Conservation (phyloP, 2,888 invertebrate genomes). For the Acronicta psi region DNA sequence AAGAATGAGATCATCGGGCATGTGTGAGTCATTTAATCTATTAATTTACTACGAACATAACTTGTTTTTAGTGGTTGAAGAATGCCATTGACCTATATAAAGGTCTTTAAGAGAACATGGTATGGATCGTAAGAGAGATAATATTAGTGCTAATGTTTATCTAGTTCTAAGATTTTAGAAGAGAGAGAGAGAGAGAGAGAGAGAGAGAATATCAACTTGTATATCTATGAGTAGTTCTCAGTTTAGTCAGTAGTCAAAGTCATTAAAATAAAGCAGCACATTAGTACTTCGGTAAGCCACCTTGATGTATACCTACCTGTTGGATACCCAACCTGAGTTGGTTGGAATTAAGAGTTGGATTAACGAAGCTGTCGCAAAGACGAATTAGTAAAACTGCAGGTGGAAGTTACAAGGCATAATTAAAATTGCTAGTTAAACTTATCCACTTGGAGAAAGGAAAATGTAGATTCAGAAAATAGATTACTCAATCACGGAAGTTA, state of each 20-base stretch:
- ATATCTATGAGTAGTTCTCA: too few species aligned
- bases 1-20: conserved; percentile 71
- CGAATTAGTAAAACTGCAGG: conserved; percentile 14
- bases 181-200: too few species aligned
- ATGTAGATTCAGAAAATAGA: conserved; percentile 60
- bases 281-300: too few species aligned
- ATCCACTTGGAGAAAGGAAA: conserved; percentile 57
- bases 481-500: conserved; percentile 61
- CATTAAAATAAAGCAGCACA: too few species aligned
- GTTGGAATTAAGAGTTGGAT: too few species aligned
- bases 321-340: too few species aligned
- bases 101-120: conserved; percentile 21
- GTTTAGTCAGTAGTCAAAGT: too few species aligned
- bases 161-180: too few species aligned
- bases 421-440: conserved; percentile 56
- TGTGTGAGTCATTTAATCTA: conserved; percentile 73
- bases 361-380: too few species aligned
- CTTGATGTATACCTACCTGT: too few species aligned
- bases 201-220: too few species aligned
- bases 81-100: conserved; percentile 79
- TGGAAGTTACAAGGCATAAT: conserved; percentile 41
- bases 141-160: too few species aligned
- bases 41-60: conserved; percentile 68
- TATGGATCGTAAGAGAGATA: background rate
- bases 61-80: conserved; percentile 66